phyloP scores from a whole-genome alignment of 2,797 vertebrate species.

The Smutsia temminckii region DNA sequence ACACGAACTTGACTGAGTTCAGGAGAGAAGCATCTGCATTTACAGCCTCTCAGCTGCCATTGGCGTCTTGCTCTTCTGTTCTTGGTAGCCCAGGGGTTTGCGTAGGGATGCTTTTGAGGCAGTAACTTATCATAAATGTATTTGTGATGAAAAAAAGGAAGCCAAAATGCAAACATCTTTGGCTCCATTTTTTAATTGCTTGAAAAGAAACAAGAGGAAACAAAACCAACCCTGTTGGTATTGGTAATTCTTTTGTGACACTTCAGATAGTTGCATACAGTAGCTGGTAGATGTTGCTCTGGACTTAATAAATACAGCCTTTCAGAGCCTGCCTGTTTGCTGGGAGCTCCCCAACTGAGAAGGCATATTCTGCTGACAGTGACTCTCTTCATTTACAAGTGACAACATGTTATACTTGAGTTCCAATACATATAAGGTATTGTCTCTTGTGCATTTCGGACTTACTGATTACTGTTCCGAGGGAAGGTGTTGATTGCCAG shows the following conservation, averaged over 20 bases:
- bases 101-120: neutral
- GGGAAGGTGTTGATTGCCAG: neutral
- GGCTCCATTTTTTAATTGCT: neutral
- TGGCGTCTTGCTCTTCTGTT: neutral
- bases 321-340: neutral
- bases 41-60: neutral
- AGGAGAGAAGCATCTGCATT: neutral
- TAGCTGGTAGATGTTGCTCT: neutral
- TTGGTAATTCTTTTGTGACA: neutral
- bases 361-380: neutral
- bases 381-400: neutral
- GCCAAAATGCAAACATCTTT: neutral
- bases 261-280: neutral
- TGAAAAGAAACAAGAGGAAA: neutral
- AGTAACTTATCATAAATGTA: neutral
- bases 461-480: neutral
- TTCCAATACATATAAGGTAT: neutral
- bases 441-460: neutral
- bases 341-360: neutral
- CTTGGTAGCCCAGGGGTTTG: neutral
- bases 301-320: neutral
- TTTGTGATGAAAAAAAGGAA: neutral
- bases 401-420: neutral
- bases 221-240: neutral
- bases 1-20: no score